Evolutionary conservation across 2,888 invertebrate species (phyloP).

Genomic region (Bombyx huttoni): DNA sequence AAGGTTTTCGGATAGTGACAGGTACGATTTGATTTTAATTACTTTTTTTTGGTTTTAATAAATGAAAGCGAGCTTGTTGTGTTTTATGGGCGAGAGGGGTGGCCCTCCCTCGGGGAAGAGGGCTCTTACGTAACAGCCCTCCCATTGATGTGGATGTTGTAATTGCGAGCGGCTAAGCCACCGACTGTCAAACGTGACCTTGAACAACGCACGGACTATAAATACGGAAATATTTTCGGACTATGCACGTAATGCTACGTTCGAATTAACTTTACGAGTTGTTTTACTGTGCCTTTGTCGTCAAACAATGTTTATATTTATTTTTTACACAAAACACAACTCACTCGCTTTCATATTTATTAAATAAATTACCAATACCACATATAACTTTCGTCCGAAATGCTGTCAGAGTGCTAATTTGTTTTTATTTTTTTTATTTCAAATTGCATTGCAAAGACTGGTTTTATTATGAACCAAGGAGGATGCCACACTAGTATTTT

Average conservation of each 20-base stretch:
- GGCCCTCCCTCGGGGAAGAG: conserved; percentile 22
- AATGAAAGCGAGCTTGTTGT: conserved; percentile 31
- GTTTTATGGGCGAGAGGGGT: conserved; percentile 11
- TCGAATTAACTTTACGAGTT: conserved; percentile 31
- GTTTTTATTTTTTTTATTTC: neutral
- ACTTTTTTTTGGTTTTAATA: conserved; percentile 24
- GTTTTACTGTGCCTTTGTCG: conserved; percentile 10
- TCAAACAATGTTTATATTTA: neutral
- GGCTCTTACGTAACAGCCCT: conserved; percentile 51
- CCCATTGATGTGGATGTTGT: conserved; percentile 31
- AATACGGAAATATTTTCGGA: conserved; percentile 66
- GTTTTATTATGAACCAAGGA: neutral
- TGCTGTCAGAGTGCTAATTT: neutral
- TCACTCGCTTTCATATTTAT: conserved; percentile 10
- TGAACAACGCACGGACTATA: conserved; percentile 56
- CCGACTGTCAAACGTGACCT: conserved; percentile 60
- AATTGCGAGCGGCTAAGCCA: conserved; percentile 34
- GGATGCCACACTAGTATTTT: neutral
- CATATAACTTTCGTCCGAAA: neutral
- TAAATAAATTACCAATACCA: neutral
- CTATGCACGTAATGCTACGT: conserved; percentile 33
- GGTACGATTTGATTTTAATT: conserved; percentile 35
- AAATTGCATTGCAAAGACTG: neutral
- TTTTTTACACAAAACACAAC: conserved; percentile 5
- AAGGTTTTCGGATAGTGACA: conserved; percentile 54